These are phyloP conservation scores for Ctena decussata DNA, from an alignment of 2,888 invertebrate genomes.

Conservation along the genomic window DNA sequence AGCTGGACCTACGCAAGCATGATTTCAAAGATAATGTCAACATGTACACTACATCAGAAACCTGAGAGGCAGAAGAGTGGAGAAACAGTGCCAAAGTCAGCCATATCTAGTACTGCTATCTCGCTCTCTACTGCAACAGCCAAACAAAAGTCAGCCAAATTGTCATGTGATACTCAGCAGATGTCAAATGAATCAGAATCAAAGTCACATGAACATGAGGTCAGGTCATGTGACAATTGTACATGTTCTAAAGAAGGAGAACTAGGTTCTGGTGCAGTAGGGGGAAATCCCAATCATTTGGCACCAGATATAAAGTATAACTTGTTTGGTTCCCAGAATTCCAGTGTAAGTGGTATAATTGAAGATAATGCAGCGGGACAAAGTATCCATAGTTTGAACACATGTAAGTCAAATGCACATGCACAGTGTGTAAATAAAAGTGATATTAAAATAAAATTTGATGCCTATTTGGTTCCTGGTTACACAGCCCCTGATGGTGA, in stretches of 20 bases:
- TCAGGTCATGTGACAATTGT: slow-evolving; percentile 46
- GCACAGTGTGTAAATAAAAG: not conserved
- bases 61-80: slow-evolving; percentile 54
- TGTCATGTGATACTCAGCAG: slow-evolving; percentile 39
- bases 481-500: not conserved
- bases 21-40: slow-evolving; percentile 61
- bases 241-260: not conserved
- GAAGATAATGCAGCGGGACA: not conserved
- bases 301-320: slow-evolving; percentile 11
- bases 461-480: not conserved
- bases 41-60: slow-evolving; percentile 54
- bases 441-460: not conserved
- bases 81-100: slow-evolving; percentile 65
- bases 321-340: slow-evolving; percentile 26
- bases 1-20: slow-evolving; percentile 76
- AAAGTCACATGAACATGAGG: slow-evolving; percentile 50
- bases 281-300: slow-evolving; percentile 28
- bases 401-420: slow-evolving; percentile 2
- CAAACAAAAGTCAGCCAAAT: slow-evolving; percentile 49
- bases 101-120: slow-evolving; percentile 57
- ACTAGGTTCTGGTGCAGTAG: slow-evolving; percentile 38
- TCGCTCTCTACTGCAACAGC: slow-evolving; percentile 67
- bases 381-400: not conserved
- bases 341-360: not conserved
- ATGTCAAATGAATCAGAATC: slow-evolving; percentile 13